Percentiles rank a stretch among this genome's conserved stretches.
phyloP scores from a whole-genome alignment of 2,888 invertebrate genomes.

The Rhamphomyia laevipes region DNA sequence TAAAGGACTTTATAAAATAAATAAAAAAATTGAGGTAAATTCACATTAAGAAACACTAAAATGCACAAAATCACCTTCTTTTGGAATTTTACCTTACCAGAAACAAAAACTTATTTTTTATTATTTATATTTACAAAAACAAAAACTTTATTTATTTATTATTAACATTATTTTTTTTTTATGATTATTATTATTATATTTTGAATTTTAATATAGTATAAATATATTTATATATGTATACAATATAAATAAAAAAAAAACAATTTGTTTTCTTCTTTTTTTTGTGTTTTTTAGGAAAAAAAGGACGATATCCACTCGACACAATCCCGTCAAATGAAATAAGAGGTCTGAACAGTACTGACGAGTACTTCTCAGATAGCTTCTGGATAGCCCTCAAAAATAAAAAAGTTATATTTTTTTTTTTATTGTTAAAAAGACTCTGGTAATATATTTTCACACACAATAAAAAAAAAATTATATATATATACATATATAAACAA shows the following conservation, averaged over 20 bases:
- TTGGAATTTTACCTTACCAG: slow-evolving; percentile 6
- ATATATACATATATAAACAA: background rate
- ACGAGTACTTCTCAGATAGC: slow-evolving; percentile 41
- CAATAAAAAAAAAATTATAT: background rate
- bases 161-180: background rate
- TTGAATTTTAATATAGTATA: background rate
- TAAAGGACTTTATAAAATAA: too few species aligned
- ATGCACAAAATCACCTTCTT: background rate
- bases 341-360: slow-evolving; percentile 41
- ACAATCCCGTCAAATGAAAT: slow-evolving; percentile 42
- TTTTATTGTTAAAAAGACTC: background rate
- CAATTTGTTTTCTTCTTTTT: background rate
- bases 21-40: too few species aligned
- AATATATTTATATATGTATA: background rate
- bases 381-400: slow-evolving; percentile 40
- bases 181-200: background rate
- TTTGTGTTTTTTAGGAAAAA: background rate
- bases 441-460: background rate
- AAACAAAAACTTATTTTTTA: background rate
- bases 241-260: background rate
- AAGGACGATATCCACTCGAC: slow-evolving; percentile 38
- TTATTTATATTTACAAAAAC: background rate
- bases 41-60: slow-evolving; percentile 30
- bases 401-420: background rate
- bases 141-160: background rate